phyloP scores from a whole-genome alignment of 2,797 vertebrate genomes.

The Gallinago solitaria region DNA sequence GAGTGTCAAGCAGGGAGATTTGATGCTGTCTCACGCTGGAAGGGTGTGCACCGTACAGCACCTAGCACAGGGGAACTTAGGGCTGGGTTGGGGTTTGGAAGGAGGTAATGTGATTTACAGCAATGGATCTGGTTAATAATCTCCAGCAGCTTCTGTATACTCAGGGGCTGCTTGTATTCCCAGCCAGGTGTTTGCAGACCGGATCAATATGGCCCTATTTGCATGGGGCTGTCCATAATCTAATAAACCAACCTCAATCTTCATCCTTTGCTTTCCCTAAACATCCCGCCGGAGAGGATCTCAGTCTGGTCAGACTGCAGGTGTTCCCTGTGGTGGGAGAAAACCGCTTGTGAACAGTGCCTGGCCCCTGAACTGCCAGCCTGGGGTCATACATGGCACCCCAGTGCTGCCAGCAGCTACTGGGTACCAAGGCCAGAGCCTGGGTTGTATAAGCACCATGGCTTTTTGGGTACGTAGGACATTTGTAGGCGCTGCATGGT shows the following conservation, averaged over 20 bases:
- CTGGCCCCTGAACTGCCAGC: not conserved
- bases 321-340: not conserved
- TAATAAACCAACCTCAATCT: conserved; percentile 47
- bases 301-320: rapidly evolving
- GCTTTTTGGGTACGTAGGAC: not conserved
- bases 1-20: rapidly evolving
- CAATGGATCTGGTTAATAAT: conserved; percentile 69
- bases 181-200: conserved; percentile 70
- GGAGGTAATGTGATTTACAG: conserved; percentile 65
- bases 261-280: not conserved
- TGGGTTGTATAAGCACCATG: rapidly evolving
- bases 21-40: not conserved
- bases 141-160: conserved; percentile 69
- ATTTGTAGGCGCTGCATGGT: rapidly evolving
- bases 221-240: conserved; percentile 60
- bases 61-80: not conserved
- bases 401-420: rapidly evolving
- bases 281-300: not conserved
- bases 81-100: conserved; percentile 25
- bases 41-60: not conserved
- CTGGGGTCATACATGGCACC: rapidly evolving
- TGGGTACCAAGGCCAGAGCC: not conserved
- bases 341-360: not conserved
- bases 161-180: conserved; percentile 66
- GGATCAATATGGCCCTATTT: conserved; percentile 68